Percentiles rank a stretch among this genome's conserved stretches.
Conservation (phyloP, 2,113 vertebrate genomes). For the Sceloporus tristichus region DNA sequence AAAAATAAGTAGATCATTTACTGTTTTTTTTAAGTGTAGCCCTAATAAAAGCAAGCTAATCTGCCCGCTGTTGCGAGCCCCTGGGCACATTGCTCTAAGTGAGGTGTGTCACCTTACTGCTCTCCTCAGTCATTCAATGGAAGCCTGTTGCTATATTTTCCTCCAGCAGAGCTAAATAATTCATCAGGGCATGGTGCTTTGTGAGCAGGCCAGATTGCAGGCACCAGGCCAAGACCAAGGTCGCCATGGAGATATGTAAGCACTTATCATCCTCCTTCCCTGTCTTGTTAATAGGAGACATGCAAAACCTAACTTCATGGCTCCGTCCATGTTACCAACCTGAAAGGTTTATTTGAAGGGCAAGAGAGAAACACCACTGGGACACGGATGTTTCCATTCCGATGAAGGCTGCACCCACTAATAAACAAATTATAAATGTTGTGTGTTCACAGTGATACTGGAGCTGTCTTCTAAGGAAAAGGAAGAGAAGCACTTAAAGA, state of each 20-base stretch:
- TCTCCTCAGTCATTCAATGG: conserved; percentile 62
- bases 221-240: conserved; percentile 73
- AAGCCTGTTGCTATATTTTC: conserved; percentile 68
- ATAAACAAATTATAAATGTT: conserved; percentile 59
- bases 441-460: conserved; percentile 45
- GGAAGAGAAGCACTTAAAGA: background rate
- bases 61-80: conserved; percentile 19
- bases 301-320: conserved; percentile 49
- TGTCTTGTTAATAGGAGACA: background rate
- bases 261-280: conserved; percentile 46
- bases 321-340: conserved; percentile 25
- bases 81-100: conserved; percentile 21
- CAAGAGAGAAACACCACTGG: conserved; percentile 53
- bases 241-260: conserved; percentile 75
- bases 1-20: background rate
- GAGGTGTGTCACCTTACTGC: conserved; percentile 61
- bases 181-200: conserved; percentile 66
- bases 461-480: conserved; percentile 28
- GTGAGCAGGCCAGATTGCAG: conserved; percentile 69
- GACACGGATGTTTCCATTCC: background rate
- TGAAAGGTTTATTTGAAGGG: conserved; percentile 32
- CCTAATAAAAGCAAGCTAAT: conserved; percentile 44
- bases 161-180: conserved; percentile 76
- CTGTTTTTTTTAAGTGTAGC: conserved; percentile 7
- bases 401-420: conserved; percentile 33